Conservation (phyloP, 2,888 invertebrate species). For the Coremacera marginata region DNA sequence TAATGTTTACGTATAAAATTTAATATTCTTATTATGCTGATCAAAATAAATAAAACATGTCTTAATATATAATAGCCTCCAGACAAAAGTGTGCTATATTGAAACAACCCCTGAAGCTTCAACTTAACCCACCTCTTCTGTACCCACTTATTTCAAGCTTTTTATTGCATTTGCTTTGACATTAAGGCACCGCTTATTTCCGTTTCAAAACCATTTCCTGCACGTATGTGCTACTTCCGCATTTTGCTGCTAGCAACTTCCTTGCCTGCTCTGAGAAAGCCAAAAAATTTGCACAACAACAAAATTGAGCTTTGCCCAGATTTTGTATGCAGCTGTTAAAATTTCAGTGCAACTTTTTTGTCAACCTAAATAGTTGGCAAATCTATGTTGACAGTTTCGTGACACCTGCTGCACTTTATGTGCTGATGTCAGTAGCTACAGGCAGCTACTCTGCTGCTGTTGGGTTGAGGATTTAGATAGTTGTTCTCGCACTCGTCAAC, state of each 20-base stretch:
- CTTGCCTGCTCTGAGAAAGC: not conserved
- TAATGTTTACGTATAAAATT: too few species aligned
- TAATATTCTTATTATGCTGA: too few species aligned
- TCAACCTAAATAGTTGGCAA: conserved; percentile 1
- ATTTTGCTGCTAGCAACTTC: conserved; percentile 3
- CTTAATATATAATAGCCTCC: too few species aligned
- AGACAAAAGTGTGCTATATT: too few species aligned
- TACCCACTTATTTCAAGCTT: not conserved
- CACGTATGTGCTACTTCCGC: conserved; percentile 15
- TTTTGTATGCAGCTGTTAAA: not conserved
- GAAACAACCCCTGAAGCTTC: too few species aligned
- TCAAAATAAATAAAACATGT: too few species aligned
- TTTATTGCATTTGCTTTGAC: not conserved
- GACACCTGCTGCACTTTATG: conserved; percentile 22
- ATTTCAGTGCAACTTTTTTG: not conserved
- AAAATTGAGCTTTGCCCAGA: not conserved
- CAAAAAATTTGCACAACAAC: not conserved
- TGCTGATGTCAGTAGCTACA: not conserved
- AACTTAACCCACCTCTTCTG: too few species aligned
- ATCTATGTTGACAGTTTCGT: conserved; percentile 25
- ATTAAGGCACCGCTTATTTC: conserved; percentile 23
- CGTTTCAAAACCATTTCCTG: conserved; percentile 19
- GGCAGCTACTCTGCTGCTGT: not conserved
- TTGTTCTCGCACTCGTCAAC: not conserved
- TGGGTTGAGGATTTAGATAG: not conserved